Conservation (phyloP, 1,140 invertebrate genomes). For the Ceratina calcarata region DNA sequence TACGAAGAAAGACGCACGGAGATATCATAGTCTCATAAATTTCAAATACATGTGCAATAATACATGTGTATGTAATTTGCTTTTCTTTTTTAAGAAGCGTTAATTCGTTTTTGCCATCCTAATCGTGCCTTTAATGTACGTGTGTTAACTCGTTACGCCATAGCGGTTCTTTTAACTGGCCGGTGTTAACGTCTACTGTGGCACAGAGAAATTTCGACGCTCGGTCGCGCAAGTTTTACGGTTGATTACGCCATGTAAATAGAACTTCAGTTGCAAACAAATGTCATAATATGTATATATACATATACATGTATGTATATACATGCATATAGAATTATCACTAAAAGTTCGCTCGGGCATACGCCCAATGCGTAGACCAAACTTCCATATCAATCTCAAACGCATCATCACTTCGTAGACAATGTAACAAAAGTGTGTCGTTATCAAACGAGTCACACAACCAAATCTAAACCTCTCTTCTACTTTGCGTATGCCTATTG, state of each 20-base stretch:
- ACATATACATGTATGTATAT: slow-evolving; percentile 21
- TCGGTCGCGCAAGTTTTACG: slow-evolving; percentile 7
- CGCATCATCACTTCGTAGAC: slow-evolving; percentile 13
- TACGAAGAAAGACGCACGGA: slow-evolving; percentile 10
- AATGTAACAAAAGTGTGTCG: slow-evolving; percentile 17
- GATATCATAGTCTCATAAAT: slow-evolving; percentile 31
- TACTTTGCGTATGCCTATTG: not conserved
- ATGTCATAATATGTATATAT: slow-evolving; percentile 30
- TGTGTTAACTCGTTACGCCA: not conserved
- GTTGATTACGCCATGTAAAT: slow-evolving; percentile 11
- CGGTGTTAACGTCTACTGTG: slow-evolving; percentile 17
- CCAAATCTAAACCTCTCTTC: slow-evolving; percentile 41
- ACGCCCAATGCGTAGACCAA: slow-evolving; percentile 31
- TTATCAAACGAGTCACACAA: slow-evolving; percentile 54
- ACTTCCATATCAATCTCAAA: slow-evolving; percentile 11
- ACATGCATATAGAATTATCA: slow-evolving; percentile 22
- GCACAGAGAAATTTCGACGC: slow-evolving; percentile 29
- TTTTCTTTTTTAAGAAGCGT: slow-evolving; percentile 26
- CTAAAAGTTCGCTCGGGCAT: slow-evolving; percentile 35
- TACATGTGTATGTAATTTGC: slow-evolving; percentile 29
- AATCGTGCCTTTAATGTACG: slow-evolving; percentile 21
- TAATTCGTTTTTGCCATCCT: slow-evolving; percentile 14
- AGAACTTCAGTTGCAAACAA: slow-evolving; percentile 30
- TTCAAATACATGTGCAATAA: slow-evolving; percentile 36
- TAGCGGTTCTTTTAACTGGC: slow-evolving; percentile 7